A percentile compares a stretch with the other conserved stretches of the same genome.
phyloP scores from a whole-genome alignment of 2,888 invertebrate genomes.

The Brenthis hecate region DNA sequence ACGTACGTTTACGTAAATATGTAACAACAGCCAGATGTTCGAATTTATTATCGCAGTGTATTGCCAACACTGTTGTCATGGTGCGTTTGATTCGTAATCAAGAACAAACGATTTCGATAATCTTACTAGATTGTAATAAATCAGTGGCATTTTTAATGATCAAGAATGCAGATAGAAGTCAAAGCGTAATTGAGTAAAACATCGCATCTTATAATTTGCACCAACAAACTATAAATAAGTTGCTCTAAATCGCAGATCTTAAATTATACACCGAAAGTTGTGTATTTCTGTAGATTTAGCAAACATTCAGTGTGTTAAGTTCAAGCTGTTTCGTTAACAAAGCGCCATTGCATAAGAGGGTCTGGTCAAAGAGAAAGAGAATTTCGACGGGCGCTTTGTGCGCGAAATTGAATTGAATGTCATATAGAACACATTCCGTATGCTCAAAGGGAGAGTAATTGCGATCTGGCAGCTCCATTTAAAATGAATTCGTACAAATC shows the following conservation, averaged over 20 bases:
- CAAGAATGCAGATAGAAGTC: no score
- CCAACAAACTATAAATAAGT: no score
- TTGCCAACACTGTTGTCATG: no score
- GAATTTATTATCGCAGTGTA: no score
- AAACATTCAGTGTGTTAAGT: constrained; percentile 53
- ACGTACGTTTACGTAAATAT: no score
- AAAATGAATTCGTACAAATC: constrained; percentile 77
- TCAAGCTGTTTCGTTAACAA: constrained; percentile 63
- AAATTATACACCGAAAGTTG: not conserved
- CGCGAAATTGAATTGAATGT: constrained; percentile 77
- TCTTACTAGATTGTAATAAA: no score
- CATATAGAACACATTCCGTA: constrained; percentile 74
- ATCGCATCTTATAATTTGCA: no score
- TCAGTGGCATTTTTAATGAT: no score
- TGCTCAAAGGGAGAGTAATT: constrained; percentile 80
- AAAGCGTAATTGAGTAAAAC: no score
- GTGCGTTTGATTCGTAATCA: no score
- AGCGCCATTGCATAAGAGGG: constrained; percentile 66
- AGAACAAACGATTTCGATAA: no score
- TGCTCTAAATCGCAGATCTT: not conserved
- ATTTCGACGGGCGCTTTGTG: constrained; percentile 74
- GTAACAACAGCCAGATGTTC: no score
- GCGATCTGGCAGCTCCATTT: constrained; percentile 76
- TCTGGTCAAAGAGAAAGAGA: constrained; percentile 73
- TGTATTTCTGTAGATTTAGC: constrained; percentile 36